A percentile compares a stretch with the other conserved stretches of the same genome.
Evolutionary conservation across 2,888 invertebrate species (phyloP).

Genomic region (Gonocerus acuteangulatus): DNA sequence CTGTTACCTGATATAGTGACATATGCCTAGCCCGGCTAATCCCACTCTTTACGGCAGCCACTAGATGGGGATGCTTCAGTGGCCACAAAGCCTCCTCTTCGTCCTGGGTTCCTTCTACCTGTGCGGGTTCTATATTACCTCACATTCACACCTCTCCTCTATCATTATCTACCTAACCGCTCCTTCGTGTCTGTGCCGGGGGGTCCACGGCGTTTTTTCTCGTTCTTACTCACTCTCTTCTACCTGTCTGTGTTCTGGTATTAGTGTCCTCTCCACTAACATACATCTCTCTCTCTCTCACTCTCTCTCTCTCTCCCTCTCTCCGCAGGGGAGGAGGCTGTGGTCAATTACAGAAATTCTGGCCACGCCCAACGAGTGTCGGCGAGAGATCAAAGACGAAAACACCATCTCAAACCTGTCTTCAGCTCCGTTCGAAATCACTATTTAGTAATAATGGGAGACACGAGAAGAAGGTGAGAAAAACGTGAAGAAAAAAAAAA

Average conservation of each 20-base stretch:
- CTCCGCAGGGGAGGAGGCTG: no score
- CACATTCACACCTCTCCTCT: constrained; percentile 15
- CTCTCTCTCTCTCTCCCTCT: no score
- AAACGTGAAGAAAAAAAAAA: no score
- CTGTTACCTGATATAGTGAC: background rate
- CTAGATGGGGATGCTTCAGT: no score
- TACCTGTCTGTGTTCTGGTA: no score
- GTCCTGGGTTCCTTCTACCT: no score
- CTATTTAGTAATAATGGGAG: background rate
- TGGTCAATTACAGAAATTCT: background rate
- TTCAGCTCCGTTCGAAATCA: background rate
- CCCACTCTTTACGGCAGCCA: background rate
- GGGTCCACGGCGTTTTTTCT: no score
- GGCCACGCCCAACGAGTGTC: background rate
- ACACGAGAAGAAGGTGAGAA: no score
- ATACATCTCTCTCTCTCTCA: no score
- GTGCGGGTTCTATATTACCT: constrained; percentile 6
- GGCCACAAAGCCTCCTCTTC: background rate
- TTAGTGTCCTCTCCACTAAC: no score
- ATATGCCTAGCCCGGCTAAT: background rate
- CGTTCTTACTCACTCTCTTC: no score
- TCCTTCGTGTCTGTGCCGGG: no score
- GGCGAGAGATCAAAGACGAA: background rate
- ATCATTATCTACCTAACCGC: background rate
- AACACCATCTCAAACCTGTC: background rate